Evolutionary conservation across 2,888 invertebrate genomes (phyloP).

Genomic region (Galerucella pusilla): DNA sequence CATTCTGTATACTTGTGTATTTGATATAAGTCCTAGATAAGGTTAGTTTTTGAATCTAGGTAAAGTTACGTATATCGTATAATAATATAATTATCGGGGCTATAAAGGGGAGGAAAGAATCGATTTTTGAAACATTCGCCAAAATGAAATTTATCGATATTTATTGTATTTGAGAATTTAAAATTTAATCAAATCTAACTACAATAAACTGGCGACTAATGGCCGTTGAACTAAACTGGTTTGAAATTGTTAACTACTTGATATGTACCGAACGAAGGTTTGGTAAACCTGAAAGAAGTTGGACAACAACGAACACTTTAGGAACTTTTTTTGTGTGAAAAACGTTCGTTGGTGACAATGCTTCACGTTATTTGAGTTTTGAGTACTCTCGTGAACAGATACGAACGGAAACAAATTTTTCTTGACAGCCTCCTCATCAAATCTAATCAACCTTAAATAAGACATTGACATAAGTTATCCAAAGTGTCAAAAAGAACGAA

Average conservation of each 20-base stretch:
- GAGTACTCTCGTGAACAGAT: too few relatives aligned
- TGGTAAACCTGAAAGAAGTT: too few relatives aligned
- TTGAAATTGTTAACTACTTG: not conserved
- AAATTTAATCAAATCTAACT: not conserved
- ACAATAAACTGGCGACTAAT: not conserved
- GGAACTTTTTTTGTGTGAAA: too few relatives aligned
- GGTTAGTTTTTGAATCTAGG: constrained; percentile 55
- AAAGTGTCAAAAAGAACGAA: too few relatives aligned
- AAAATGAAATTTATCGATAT: not conserved
- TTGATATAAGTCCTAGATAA: constrained; percentile 57
- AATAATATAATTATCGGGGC: constrained; percentile 56
- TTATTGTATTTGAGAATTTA: not conserved
- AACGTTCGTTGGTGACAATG: too few relatives aligned
- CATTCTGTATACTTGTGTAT: constrained; percentile 66
- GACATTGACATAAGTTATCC: too few relatives aligned
- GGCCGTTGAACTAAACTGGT: too few relatives aligned
- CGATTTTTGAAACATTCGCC: not conserved
- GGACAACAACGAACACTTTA: too few relatives aligned
- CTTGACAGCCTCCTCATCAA: too few relatives aligned
- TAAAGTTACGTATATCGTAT: constrained; percentile 66
- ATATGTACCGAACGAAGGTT: constrained; percentile 3
- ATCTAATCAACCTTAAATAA: too few relatives aligned
- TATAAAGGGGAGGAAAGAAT: constrained; percentile 32
- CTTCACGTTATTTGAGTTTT: too few relatives aligned
- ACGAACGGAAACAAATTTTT: too few relatives aligned